Conservation (phyloP, 2,113 vertebrate genomes). For the Corvus moneduloides region DNA sequence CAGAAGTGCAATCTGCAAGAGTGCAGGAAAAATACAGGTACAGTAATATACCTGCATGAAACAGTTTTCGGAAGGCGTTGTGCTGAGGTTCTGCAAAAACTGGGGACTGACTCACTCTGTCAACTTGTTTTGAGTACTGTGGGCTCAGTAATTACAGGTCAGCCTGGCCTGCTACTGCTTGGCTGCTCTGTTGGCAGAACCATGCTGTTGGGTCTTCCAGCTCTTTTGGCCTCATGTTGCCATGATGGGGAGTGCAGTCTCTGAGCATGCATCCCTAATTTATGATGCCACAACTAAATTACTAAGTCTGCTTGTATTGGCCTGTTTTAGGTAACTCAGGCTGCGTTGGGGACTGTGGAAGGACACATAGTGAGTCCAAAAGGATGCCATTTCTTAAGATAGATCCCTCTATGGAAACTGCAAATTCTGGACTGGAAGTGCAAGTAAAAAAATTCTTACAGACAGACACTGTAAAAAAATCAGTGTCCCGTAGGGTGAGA, state of each 20-base stretch:
- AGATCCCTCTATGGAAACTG: neutral
- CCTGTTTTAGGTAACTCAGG: neutral
- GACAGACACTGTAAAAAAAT: neutral
- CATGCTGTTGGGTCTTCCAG: rapidly evolving
- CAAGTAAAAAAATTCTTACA: neutral
- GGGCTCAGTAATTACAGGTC: neutral
- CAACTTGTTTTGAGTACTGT: neutral
- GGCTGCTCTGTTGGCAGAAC: neutral
- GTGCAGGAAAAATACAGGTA: constrained; percentile 68
- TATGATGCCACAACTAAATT: neutral
- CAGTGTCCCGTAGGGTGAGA: neutral
- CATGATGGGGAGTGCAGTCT: neutral
- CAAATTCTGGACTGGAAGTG: neutral
- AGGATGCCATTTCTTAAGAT: neutral
- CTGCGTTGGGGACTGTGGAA: neutral
- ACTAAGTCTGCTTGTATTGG: neutral
- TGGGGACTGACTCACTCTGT: neutral
- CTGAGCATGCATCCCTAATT: neutral
- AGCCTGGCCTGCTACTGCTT: neutral
- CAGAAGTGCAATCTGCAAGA: constrained; percentile 68
- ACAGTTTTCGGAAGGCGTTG: neutral
- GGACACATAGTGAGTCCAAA: neutral
- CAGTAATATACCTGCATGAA: neutral
- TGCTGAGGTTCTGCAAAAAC: neutral
- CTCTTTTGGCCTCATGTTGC: neutral